Evolutionary conservation across 2,113 vertebrate genomes (phyloP), one percentile per base, ranked within the genome.

Genomic region (Pterocles gutturalis): DNA sequence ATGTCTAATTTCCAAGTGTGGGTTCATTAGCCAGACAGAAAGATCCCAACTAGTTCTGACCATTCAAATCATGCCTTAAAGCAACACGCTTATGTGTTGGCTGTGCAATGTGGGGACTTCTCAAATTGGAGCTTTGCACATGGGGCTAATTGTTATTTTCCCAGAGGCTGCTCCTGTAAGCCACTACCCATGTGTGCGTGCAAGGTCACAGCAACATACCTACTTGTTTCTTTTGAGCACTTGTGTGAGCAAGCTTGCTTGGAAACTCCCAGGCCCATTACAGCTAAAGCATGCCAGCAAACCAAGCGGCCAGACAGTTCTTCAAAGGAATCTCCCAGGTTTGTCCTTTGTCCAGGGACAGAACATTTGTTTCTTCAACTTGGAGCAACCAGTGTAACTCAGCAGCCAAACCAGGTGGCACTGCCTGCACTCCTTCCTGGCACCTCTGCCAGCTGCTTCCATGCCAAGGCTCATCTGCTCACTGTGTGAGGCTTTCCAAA

Each of bases 351-450:
- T 91, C 58, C 61, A 87, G 82, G 69, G 43, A 84, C 22, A 84
- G 51, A 92, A 55, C 14, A 65, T 81, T 83, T 79, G 25, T 79
- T 92, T 54, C 51, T 61, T 78, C 45, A 89, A 94, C 91, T 65
- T 55, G 84, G 45, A 93, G 73, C 58, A 33, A 61, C 11, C 19
- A 61, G 46, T 0, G 1, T 20, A 78, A 58, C 43, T 86, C 8
- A 0, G 17, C 51, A 81, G 91, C 72, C 83, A 83, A 93, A 65
- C 2, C 62, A 70, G 64, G 21, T 86, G 2, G 3, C 43, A 1
- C 31, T 90, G 79, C 66, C 41, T 64, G 38, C 13, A 58, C 18
- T 66, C 58, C 61, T 72, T 83, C 33, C 72, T 64, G 70, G 70
- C 5, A 6, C 54, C 65, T 53, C 93, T 87, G 81, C 36, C 29